Conservation (phyloP, 53 echinoderm and acorn worm species). For the Hippasteria phrygiana region DNA sequence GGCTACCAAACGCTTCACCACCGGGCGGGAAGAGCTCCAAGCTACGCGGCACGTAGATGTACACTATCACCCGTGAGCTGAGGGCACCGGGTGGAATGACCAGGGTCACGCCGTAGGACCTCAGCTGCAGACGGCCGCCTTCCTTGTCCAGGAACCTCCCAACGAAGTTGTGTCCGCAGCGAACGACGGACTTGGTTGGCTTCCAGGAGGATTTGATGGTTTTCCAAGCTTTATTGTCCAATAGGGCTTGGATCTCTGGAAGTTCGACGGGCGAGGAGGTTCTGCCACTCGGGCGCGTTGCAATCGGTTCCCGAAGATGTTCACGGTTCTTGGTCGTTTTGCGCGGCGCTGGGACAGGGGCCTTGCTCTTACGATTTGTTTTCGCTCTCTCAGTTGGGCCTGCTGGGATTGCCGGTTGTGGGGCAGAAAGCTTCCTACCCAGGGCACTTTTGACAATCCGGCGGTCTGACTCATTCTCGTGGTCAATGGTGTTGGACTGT, state of each 20-base stretch:
- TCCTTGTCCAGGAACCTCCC: not conserved
- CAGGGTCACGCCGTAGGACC: conserved; percentile 11
- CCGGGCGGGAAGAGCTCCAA: not conserved
- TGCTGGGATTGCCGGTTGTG: not conserved
- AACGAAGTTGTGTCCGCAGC: not conserved
- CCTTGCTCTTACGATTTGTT: too few species aligned
- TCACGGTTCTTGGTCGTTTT: not conserved
- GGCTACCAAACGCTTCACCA: not conserved
- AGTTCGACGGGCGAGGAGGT: not conserved
- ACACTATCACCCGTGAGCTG: not conserved
- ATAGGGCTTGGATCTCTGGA: conserved; percentile 7
- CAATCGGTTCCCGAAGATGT: not conserved
- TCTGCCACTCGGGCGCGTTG: not conserved
- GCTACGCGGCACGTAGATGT: conserved; percentile 11
- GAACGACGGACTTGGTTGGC: not conserved
- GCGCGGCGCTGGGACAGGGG: not conserved
- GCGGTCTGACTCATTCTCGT: not conserved
- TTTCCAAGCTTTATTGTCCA: not conserved
- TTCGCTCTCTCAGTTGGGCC: too few species aligned
- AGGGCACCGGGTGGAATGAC: conserved; percentile 30
- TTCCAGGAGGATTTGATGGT: not conserved
- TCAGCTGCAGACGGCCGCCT: conserved; percentile 24
- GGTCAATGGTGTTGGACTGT: not conserved
- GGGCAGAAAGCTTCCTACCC: not conserved
- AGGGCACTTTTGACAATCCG: not conserved